Percentiles rank a stretch among this genome's conserved stretches.
Conservation (phyloP, 2,797 vertebrate genomes). For the Rhabdophis nuchalis region DNA sequence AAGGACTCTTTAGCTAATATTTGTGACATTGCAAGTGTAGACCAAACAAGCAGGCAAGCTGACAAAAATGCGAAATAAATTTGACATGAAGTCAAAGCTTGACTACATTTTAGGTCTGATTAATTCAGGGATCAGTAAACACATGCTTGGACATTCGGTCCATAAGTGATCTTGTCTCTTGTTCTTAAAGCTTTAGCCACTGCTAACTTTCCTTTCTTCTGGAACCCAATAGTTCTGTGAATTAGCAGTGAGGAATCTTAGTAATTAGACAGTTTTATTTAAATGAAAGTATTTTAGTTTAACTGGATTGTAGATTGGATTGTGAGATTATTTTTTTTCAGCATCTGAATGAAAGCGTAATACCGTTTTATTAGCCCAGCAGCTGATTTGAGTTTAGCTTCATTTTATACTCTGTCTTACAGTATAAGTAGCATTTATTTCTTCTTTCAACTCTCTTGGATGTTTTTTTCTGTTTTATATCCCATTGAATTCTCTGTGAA, state of each 20-base stretch:
- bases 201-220: not conserved
- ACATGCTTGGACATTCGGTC: not conserved
- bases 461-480: constrained; percentile 79
- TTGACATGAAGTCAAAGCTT: not conserved
- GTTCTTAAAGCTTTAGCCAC: not conserved
- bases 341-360: constrained; percentile 25
- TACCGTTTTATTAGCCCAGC: constrained; percentile 48
- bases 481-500: constrained; percentile 77
- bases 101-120: not conserved
- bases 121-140: not conserved
- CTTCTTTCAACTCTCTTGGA: constrained; percentile 69
- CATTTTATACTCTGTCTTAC: constrained; percentile 64
- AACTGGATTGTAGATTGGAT: constrained; percentile 5
- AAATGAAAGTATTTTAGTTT: constrained; percentile 6
- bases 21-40: not conserved
- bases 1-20: not conserved
- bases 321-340: not conserved
- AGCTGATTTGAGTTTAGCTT: constrained; percentile 57
- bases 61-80: not conserved
- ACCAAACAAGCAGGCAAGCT: not conserved
- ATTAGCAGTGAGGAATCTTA: not conserved
- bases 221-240: not conserved
- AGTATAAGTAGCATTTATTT: constrained; percentile 72
- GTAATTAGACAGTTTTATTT: not conserved
- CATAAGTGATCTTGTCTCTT: not conserved